A percentile compares a stretch with the other conserved stretches of the same genome.
Evolutionary conservation across 2,113 vertebrate genomes (phyloP).

Genomic region (Caloenas nicobarica): DNA sequence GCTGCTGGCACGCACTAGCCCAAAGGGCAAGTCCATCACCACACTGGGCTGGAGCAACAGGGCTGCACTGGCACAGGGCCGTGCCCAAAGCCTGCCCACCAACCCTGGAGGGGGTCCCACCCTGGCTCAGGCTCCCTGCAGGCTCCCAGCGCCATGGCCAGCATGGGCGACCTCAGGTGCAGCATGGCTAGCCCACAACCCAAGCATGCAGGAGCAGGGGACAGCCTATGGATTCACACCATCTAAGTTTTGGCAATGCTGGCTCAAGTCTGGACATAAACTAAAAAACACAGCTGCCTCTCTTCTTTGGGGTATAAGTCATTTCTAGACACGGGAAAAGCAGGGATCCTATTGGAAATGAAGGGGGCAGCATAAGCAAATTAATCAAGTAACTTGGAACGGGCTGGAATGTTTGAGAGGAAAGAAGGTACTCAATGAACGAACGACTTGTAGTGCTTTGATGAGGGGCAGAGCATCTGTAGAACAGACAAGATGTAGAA

Average conservation of each 20-base stretch:
- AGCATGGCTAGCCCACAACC: neutral
- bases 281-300: neutral
- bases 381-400: neutral
- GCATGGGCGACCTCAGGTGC: neutral
- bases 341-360: neutral
- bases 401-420: neutral
- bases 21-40: neutral
- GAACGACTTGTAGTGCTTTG: neutral
- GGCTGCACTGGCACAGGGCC: neutral
- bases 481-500: neutral
- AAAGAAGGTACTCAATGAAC: neutral
- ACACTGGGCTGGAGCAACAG: neutral
- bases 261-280: neutral
- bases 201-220: neutral
- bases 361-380: constrained; percentile 60
- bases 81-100: neutral
- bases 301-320: neutral
- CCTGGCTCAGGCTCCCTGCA: neutral
- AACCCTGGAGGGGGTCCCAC: neutral
- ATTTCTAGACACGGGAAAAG: neutral
- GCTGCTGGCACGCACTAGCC: neutral
- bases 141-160: neutral
- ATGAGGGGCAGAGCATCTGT: neutral
- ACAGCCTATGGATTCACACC: neutral
- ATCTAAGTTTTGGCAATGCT: neutral